A percentile compares a stretch with the other conserved stretches of the same genome.
phyloP scores from a whole-genome alignment of 2,888 invertebrate species.

The Mamestra brassicae region DNA sequence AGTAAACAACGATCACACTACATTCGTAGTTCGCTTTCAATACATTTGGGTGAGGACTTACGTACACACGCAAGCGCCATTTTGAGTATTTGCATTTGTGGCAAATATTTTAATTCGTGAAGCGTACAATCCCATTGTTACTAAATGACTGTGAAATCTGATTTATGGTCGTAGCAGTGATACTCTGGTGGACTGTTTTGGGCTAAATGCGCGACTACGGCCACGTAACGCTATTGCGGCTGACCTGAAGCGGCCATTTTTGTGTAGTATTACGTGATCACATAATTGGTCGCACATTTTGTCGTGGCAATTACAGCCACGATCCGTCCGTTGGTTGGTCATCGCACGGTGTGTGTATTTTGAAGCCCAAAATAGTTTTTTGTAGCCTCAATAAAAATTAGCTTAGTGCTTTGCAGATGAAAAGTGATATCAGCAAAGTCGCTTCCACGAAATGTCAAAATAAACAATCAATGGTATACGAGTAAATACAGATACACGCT shows the following conservation, averaged over 20 bases:
- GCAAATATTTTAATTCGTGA: slow-evolving; percentile 54
- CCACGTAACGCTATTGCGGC: slow-evolving; percentile 13
- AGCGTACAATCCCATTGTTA: slow-evolving; percentile 45
- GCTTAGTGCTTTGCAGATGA: background rate
- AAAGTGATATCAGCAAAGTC: background rate
- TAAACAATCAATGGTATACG: slow-evolving; percentile 22
- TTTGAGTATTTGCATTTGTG: slow-evolving; percentile 26
- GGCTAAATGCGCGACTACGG: slow-evolving; percentile 19
- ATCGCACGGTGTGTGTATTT: slow-evolving; percentile 21
- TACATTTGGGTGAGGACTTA: slow-evolving; percentile 46
- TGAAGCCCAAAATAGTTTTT: slow-evolving; percentile 14
- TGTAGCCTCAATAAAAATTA: background rate
- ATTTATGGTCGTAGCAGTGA: slow-evolving; percentile 42
- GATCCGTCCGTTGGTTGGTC: slow-evolving; percentile 35
- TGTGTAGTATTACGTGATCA: slow-evolving; percentile 23
- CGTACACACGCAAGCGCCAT: slow-evolving; percentile 12
- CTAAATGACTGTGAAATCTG: slow-evolving; percentile 53
- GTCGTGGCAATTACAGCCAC: slow-evolving; percentile 21
- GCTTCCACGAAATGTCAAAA: slow-evolving; percentile 6
- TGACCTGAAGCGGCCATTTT: slow-evolving; percentile 43
- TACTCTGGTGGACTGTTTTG: slow-evolving; percentile 26
- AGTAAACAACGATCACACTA: slow-evolving; percentile 48
- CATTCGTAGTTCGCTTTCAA: slow-evolving; percentile 51
- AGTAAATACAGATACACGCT: slow-evolving; percentile 29
- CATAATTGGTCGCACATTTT: slow-evolving; percentile 20